Base-by-base conservation (phyloP, 2,797 vertebrate genomes). In the Fundulus diaphanus region DNA sequence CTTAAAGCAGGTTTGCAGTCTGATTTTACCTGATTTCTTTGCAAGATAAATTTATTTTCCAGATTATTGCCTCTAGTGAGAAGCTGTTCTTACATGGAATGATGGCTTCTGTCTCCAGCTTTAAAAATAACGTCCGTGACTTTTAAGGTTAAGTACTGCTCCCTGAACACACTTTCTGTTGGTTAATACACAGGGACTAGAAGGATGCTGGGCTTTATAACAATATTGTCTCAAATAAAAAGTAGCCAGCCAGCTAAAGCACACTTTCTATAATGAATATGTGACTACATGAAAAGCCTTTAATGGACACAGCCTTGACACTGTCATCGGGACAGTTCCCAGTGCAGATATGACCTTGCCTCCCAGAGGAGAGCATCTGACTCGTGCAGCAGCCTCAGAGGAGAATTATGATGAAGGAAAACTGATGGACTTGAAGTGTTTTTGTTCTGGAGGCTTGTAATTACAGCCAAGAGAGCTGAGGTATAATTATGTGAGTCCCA, bases 351-450 rank as follows among this genome's bases (percentile, higher is more conserved):
- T 68, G 86, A 89, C 86, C 78, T 74, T 5, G 49, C 5, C 54
- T 81, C 83, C 85, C 88, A 22, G 51, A 71, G 81, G 88, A 83
- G 77, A 81, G 68, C 76, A 44, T 81, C 42, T 37, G 79, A 63
- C 77, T 59, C 33, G 51, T 24, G 74, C 68, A 73, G 63, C 72
- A 52, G 76, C 67, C 71, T 84, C 80, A 51, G 33, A 77, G 76
- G 78, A 85, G 79, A 79, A 82, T 85, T 76, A 73, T 44, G 78
- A 83, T 85, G 84, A 90, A 80, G 76, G 74, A 59, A 85, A 88
- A 78, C 79, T 81, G 86, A 90, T 85, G 79, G 88, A 86, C 81
- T 83, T 88, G 79, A 79, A 87, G 81, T 84, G 79, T 83, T 86
- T 87, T 83, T 83, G 73, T 88, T 90, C 85, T 48, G 56, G 61